Conservation (phyloP, 2,888 invertebrate genomes). For the Cacoxenus indagator region DNA sequence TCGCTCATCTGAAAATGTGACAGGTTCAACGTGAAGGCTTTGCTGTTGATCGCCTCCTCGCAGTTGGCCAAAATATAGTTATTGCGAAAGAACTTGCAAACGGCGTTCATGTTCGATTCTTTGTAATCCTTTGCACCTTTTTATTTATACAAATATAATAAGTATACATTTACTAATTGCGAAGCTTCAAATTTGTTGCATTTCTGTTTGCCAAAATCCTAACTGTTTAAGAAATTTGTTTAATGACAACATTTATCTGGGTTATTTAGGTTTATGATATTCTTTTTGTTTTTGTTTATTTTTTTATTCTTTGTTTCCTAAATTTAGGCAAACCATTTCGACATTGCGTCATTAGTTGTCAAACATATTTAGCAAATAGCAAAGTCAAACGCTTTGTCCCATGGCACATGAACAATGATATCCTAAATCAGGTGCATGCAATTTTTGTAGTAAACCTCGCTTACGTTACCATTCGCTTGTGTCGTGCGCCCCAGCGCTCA, state of each 20-base stretch:
- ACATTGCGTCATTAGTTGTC: background rate
- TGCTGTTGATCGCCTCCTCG: conserved; percentile 76
- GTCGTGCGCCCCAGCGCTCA: too few species aligned
- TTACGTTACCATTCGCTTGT: too few species aligned
- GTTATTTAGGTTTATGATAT: background rate
- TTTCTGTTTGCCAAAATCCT: too few species aligned
- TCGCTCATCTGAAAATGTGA: conserved; percentile 77
- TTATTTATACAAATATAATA: background rate
- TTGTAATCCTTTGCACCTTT: background rate
- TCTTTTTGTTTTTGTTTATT: background rate
- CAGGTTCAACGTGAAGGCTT: conserved; percentile 75
- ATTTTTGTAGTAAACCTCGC: too few species aligned
- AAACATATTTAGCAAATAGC: background rate
- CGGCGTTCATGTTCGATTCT: conserved; percentile 73
- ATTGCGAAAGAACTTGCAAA: conserved; percentile 79
- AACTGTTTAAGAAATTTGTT: too few species aligned
- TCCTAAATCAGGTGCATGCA: too few species aligned
- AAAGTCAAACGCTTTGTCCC: background rate
- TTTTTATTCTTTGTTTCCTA: conserved; percentile 5
- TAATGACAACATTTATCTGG: background rate
- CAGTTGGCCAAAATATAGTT: conserved; percentile 78
- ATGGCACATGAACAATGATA: background rate
- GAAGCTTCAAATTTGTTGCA: background rate
- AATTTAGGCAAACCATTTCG: background rate
- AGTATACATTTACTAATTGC: background rate